Evolutionary conservation across 2,113 vertebrate genomes (phyloP).

Genomic region (Psittacus erithacus): DNA sequence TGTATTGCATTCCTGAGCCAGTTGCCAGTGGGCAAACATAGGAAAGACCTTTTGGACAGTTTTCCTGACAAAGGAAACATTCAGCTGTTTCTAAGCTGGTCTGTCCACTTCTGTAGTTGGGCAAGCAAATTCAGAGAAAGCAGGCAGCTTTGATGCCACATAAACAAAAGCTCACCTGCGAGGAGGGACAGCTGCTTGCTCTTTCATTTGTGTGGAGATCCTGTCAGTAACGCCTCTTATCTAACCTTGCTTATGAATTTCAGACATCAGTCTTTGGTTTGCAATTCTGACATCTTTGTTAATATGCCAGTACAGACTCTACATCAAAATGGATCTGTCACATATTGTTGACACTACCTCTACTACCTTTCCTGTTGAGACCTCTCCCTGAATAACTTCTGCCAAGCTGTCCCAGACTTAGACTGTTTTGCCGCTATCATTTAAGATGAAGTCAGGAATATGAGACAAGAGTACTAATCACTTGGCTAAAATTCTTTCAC

Average conservation of each 20-base stretch:
- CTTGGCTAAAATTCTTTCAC: not conserved
- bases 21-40: not conserved
- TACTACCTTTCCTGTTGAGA: not conserved
- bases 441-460: not conserved
- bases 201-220: not conserved
- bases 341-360: not conserved
- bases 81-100: not conserved
- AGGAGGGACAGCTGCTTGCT: not conserved
- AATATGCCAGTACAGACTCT: not conserved
- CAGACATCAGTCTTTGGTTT: not conserved
- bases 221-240: not conserved
- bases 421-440: not conserved
- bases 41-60: not conserved
- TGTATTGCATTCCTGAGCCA: conserved; percentile 10
- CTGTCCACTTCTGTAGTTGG: conserved; percentile 5
- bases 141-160: not conserved
- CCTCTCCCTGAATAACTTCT: not conserved
- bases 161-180: not conserved
- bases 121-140: not conserved
- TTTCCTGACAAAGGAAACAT: not conserved
- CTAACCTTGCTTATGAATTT: not conserved
- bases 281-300: not conserved
- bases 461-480: not conserved
- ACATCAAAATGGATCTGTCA: not conserved
- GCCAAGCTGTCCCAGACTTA: not conserved